These are phyloP conservation scores for Folsomia candida DNA, from an alignment of 2,888 invertebrate species.

Conservation along the genomic window DNA sequence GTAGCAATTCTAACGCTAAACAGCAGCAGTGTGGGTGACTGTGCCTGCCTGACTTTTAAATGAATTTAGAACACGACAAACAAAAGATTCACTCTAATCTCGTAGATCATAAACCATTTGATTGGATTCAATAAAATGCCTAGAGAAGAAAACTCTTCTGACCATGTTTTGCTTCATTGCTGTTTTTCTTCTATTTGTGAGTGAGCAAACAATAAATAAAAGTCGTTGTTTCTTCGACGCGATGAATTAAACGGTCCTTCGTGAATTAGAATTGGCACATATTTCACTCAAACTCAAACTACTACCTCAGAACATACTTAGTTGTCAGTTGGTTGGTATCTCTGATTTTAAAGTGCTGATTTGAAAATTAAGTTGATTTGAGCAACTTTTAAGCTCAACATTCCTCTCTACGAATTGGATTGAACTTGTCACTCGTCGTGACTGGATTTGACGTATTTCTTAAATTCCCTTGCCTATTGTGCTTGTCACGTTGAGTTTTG, in stretches of 20 bases:
- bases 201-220: not conserved
- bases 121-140: not conserved
- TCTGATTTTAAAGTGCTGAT: not conserved
- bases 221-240: not conserved
- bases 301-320: no score
- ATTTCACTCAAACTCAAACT: not conserved
- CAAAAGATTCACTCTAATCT: not conserved
- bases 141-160: no score
- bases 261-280: constrained; percentile 1
- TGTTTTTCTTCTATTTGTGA: not conserved
- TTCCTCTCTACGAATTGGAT: not conserved
- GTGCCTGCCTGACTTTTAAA: not conserved
- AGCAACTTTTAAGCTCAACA: not conserved
- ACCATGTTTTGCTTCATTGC: not conserved
- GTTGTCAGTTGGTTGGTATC: no score
- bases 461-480: not conserved
- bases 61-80: not conserved
- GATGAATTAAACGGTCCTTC: not conserved
- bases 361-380: not conserved
- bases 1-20: no score
- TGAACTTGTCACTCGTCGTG: constrained; percentile 8
- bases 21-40: no score
- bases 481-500: not conserved
- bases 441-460: constrained; percentile 1
- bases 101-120: not conserved